These are phyloP conservation scores for Nothocercus julius DNA, from an alignment of 2,113 vertebrate genomes.

Conservation along the genomic window DNA sequence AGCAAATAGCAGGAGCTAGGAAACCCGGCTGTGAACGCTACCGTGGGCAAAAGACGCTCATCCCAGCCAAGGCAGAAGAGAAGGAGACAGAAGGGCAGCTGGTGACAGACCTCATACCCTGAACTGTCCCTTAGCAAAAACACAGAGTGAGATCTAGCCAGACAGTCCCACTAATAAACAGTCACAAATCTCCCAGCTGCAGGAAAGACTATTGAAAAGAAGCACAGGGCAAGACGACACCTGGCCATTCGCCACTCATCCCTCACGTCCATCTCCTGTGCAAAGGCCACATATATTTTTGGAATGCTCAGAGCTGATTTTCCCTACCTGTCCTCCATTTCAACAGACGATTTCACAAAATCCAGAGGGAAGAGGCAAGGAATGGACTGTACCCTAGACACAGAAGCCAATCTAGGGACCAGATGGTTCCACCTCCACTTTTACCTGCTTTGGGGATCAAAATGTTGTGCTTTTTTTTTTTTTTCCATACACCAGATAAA, in stretches of 20 bases:
- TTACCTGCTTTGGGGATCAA: background rate
- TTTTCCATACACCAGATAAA: background rate
- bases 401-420: too few species aligned
- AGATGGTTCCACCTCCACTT: too few species aligned
- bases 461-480: background rate
- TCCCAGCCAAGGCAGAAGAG: background rate
- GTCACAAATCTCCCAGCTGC: background rate
- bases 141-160: accelerated
- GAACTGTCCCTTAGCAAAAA: background rate
- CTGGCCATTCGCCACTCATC: background rate
- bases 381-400: too few species aligned
- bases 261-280: background rate
- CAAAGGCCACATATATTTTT: background rate
- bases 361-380: too few species aligned
- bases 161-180: background rate
- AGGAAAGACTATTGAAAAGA: background rate
- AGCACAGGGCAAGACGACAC: background rate
- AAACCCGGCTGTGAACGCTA: background rate
- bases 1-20: background rate
- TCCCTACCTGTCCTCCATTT: background rate
- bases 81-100: background rate
- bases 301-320: background rate
- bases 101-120: background rate
- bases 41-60: background rate
- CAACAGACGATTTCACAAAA: background rate